A percentile compares a stretch with the other conserved stretches of the same genome.
phyloP scores from a whole-genome alignment of 2,797 vertebrate genomes.

The Arvicola amphibius region DNA sequence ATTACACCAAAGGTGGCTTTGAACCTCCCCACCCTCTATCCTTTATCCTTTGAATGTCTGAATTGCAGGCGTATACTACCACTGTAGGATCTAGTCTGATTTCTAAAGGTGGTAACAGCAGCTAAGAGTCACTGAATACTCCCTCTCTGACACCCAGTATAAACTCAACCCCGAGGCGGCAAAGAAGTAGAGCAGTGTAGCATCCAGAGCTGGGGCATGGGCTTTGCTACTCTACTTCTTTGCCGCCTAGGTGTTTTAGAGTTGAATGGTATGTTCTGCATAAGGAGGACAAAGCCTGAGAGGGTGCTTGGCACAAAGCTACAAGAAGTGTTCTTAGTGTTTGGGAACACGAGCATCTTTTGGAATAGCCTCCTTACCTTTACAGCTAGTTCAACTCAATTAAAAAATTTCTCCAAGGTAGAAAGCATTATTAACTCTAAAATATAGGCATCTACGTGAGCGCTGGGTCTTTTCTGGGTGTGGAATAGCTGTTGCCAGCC shows the following conservation, averaged over 20 bases:
- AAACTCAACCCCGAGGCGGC: no score
- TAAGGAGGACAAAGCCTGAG: background rate
- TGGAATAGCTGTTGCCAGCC: constrained; percentile 16
- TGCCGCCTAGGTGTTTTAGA: background rate
- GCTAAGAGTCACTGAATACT: no score
- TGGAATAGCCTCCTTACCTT: constrained; percentile 17
- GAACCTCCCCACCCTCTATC: background rate
- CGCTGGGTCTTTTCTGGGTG: background rate
- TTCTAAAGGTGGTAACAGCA: background rate
- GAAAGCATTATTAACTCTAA: background rate
- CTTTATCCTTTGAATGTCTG: no score
- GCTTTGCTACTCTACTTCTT: no score
- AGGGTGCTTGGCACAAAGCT: background rate
- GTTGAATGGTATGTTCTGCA: background rate
- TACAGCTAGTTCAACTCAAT: background rate
- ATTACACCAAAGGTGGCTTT: background rate
- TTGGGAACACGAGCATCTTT: background rate
- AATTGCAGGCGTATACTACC: background rate
- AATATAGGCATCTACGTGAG: background rate
- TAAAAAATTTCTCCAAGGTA: background rate
- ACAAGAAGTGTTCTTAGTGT: background rate
- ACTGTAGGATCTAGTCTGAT: background rate
- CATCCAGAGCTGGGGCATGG: no score
- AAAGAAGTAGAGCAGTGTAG: no score
- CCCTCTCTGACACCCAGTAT: background rate